Conservation (phyloP, 1,140 invertebrate species). For the Apis cerana region DNA sequence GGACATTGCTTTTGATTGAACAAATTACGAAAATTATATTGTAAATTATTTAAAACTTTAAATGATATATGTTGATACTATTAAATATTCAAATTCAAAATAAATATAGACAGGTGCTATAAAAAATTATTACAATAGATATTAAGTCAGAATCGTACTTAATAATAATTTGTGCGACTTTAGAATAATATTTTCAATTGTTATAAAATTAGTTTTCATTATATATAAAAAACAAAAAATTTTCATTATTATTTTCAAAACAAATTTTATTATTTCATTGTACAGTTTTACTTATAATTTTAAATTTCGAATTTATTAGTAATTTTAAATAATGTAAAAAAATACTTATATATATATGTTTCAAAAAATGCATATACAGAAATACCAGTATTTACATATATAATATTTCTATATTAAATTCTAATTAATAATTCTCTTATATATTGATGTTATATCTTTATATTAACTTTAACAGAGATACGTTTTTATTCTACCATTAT, state of each 20-base stretch:
- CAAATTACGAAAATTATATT: background rate
- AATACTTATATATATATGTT: background rate
- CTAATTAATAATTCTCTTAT: background rate
- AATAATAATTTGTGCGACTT: background rate
- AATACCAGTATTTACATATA: slow-evolving; percentile 28
- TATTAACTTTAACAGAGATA: slow-evolving; percentile 18
- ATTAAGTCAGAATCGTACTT: slow-evolving; percentile 8
- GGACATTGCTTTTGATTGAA: background rate
- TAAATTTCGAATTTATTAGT: background rate
- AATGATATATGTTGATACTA: slow-evolving; percentile 14
- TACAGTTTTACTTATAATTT: background rate
- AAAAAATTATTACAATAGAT: background rate
- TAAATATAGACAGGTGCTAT: slow-evolving; percentile 15
- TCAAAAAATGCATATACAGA: slow-evolving; percentile 28
- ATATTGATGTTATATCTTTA: slow-evolving; percentile 24
- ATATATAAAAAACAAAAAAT: background rate
- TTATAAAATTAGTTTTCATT: background rate
- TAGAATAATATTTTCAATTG: background rate
- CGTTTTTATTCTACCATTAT: slow-evolving; percentile 8
- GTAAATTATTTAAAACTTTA: slow-evolving; percentile 10
- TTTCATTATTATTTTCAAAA: background rate
- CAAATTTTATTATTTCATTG: background rate
- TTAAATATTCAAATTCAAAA: slow-evolving; percentile 34
- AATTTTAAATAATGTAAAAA: background rate
- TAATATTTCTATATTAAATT: slow-evolving; percentile 30